phyloP scores from a whole-genome alignment of 2,888 invertebrate species.

The Andrena fulva region DNA sequence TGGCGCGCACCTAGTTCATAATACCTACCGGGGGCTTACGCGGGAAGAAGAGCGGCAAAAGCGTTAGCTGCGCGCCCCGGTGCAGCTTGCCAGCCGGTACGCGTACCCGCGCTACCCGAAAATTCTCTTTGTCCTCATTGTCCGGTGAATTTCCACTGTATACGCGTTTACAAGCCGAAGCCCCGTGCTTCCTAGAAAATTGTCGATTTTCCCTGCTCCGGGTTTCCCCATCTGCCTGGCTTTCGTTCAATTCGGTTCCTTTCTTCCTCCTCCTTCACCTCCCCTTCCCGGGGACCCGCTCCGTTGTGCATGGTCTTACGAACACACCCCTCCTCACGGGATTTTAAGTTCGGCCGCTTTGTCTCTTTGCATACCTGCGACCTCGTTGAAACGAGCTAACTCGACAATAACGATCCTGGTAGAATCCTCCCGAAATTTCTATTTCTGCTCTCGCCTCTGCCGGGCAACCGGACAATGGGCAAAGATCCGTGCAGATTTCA shows the following conservation, averaged over 20 bases:
- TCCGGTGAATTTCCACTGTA: conserved; percentile 72
- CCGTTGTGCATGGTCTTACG: conserved; percentile 10
- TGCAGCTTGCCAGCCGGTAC: conserved; percentile 75
- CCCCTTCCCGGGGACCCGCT: background rate
- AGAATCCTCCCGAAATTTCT: conserved; percentile 17
- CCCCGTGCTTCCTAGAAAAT: conserved; percentile 71
- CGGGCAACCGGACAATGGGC: background rate
- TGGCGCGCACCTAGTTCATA: conserved; percentile 54
- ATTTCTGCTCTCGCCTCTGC: background rate
- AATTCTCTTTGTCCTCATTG: conserved; percentile 81
- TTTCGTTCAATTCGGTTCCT: conserved; percentile 30
- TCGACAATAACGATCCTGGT: conserved; percentile 38
- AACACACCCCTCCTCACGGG: conserved; percentile 42
- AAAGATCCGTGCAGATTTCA: background rate
- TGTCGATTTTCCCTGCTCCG: conserved; percentile 63
- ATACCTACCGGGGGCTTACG: conserved; percentile 52
- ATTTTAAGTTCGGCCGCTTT: conserved; percentile 60
- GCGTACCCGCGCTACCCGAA: conserved; percentile 71
- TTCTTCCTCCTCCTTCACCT: conserved; percentile 13
- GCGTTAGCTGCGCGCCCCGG: conserved; percentile 44
- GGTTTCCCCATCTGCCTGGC: conserved; percentile 48
- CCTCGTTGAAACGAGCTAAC: conserved; percentile 47
- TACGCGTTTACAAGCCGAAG: conserved; percentile 47
- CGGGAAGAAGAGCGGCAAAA: conserved; percentile 34
- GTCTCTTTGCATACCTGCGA: conserved; percentile 65